These are phyloP conservation scores for Teleogryllus oceanicus DNA, from an alignment of 2,888 invertebrate genomes.

Conservation along the genomic window DNA sequence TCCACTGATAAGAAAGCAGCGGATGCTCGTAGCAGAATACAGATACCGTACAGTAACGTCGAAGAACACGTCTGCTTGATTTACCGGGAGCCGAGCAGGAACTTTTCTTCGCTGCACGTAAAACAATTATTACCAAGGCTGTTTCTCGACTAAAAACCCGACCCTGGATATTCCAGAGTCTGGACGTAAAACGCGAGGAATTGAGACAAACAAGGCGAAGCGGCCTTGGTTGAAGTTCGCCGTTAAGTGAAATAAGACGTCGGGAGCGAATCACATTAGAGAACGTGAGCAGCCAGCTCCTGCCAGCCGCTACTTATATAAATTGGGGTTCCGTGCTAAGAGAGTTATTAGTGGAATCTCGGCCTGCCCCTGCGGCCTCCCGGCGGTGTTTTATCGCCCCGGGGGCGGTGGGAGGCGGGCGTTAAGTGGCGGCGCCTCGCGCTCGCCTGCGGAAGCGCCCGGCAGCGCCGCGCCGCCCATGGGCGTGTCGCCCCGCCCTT, in stretches of 20 bases:
- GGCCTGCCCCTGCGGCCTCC: background rate
- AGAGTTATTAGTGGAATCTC: background rate
- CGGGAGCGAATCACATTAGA: conserved; percentile 11
- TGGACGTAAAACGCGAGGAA: background rate
- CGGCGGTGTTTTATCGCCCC: background rate
- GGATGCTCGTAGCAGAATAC: background rate
- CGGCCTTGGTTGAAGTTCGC: background rate
- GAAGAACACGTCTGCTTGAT: no score
- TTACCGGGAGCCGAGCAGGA: no score
- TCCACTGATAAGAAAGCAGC: no score
- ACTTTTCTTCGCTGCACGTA: no score
- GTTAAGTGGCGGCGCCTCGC: background rate
- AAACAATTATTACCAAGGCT: no score
- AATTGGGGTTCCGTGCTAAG: background rate
- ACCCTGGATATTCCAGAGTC: no score
- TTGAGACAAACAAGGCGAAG: background rate
- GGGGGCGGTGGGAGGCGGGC: background rate
- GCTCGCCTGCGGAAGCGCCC: background rate
- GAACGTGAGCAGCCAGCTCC: background rate
- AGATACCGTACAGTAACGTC: no score
- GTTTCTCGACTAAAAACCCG: no score
- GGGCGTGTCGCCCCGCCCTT: background rate
- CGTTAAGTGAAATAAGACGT: background rate
- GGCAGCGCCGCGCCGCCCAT: background rate
- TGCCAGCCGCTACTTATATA: background rate